Conservation (phyloP, 2,888 invertebrate species). For the Tiliacea citrago region DNA sequence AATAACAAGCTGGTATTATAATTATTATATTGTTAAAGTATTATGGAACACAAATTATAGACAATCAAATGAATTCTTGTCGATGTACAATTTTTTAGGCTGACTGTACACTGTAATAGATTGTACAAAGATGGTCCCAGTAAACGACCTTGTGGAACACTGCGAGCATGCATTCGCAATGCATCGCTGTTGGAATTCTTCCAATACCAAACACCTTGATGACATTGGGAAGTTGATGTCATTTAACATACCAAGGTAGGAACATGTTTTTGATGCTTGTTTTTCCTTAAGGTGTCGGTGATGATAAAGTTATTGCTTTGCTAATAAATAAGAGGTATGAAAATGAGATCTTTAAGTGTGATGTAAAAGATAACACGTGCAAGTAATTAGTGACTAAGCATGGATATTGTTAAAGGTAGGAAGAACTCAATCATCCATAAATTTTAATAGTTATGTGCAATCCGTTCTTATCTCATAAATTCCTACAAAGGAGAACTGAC, state of each 20-base stretch:
- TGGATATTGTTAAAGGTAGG: slow-evolving; percentile 11
- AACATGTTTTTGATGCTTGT: slow-evolving; percentile 18
- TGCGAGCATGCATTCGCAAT: slow-evolving; percentile 73
- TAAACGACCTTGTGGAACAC: slow-evolving; percentile 80
- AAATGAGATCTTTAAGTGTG: slow-evolving; percentile 2
- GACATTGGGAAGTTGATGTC: slow-evolving; percentile 58
- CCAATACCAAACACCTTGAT: slow-evolving; percentile 70
- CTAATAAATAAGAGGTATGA: slow-evolving; percentile 12
- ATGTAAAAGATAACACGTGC: slow-evolving; percentile 18
- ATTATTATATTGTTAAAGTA: background rate
- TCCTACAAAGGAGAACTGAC: background rate
- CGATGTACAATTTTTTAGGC: background rate
- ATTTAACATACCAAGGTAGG: slow-evolving; percentile 30
- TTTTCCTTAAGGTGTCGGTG: slow-evolving; percentile 42
- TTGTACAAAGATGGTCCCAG: slow-evolving; percentile 68
- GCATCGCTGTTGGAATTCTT: slow-evolving; percentile 72
- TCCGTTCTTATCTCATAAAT: background rate
- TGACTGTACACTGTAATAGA: slow-evolving; percentile 28
- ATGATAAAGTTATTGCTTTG: slow-evolving; percentile 10
- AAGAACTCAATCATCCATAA: slow-evolving; percentile 24
- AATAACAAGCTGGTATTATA: too few relatives aligned
- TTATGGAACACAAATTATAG: background rate
- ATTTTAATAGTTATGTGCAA: slow-evolving; percentile 1
- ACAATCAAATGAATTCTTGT: background rate
- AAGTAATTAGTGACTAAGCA: slow-evolving; percentile 25